phyloP scores from a whole-genome alignment of 1,140 invertebrate species.

The Chymomyza costata region DNA sequence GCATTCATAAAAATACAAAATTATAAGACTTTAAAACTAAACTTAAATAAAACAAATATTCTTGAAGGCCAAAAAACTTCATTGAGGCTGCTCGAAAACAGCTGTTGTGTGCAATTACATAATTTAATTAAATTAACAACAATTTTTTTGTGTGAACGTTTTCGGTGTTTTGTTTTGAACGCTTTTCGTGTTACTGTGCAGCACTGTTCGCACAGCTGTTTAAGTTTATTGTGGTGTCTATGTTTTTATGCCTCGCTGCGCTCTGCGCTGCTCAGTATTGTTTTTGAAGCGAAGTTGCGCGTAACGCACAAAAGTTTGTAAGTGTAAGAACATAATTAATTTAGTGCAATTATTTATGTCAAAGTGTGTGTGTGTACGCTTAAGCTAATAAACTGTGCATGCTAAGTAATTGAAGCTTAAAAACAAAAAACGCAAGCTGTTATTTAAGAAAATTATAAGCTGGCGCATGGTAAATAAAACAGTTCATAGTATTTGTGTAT shows the following conservation, averaged over 20 bases:
- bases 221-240: conserved; percentile 17
- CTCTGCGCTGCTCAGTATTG: conserved; percentile 36
- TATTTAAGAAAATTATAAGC: conserved; percentile 36
- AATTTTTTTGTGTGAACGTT: too few relatives aligned
- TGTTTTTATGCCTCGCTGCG: background rate
- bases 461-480: conserved; percentile 39
- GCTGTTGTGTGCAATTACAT: conserved; percentile 18
- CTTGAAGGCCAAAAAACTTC: too few relatives aligned
- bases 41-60: too few relatives aligned
- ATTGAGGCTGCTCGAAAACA: conserved; percentile 26
- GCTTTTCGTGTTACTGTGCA: conserved; percentile 10
- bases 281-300: conserved; percentile 27
- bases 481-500: conserved; percentile 32
- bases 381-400: conserved; percentile 45
- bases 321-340: too few relatives aligned
- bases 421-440: conserved; percentile 50
- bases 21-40: too few relatives aligned
- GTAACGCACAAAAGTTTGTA: conserved; percentile 21
- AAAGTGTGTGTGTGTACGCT: conserved; percentile 20
- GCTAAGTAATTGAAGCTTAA: conserved; percentile 43
- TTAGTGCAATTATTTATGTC: background rate
- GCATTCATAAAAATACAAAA: too few relatives aligned
- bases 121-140: too few relatives aligned
- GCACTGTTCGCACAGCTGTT: conserved; percentile 46
- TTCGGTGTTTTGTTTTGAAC: conserved; percentile 46